Percentiles rank a stretch among this genome's conserved stretches.
Conservation (phyloP, 1,140 invertebrate genomes). For the Kradibia gibbosae region DNA sequence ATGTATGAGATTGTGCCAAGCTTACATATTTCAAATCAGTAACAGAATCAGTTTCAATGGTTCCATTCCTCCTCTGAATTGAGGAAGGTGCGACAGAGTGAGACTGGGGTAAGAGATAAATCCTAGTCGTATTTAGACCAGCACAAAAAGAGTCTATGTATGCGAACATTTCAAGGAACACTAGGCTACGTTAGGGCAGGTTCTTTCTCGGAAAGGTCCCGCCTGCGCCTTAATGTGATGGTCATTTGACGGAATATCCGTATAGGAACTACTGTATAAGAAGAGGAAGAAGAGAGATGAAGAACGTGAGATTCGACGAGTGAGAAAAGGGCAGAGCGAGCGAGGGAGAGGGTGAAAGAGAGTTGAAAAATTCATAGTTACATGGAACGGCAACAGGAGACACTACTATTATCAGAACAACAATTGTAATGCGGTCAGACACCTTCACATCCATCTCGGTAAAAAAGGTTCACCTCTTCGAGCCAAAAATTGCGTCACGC, state of each 20-base stretch:
- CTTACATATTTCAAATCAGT: not conserved
- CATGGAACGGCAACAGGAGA: too few species aligned
- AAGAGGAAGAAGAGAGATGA: not conserved
- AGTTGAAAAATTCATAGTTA: not conserved
- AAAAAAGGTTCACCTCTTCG: slow-evolving; percentile 10
- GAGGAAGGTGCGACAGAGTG: not conserved
- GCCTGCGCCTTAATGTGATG: not conserved
- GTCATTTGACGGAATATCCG: slow-evolving; percentile 1
- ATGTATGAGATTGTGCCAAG: too few species aligned
- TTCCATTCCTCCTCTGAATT: not conserved
- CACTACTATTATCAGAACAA: not conserved
- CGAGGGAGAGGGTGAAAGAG: not conserved
- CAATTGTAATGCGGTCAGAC: too few species aligned
- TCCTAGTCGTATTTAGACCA: not conserved
- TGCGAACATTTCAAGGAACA: not conserved
- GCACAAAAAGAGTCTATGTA: not conserved
- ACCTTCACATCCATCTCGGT: slow-evolving; percentile 1
- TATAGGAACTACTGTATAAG: not conserved
- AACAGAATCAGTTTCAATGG: not conserved
- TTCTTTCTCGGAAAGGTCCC: slow-evolving; percentile 37
- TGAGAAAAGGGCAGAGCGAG: not conserved
- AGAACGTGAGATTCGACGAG: not conserved
- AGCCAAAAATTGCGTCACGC: not conserved
- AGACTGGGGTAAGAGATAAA: not conserved
- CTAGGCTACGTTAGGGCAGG: not conserved